Base-by-base conservation (phyloP, 2,797 vertebrate genomes). In the Eleutherodactylus coqui region DNA sequence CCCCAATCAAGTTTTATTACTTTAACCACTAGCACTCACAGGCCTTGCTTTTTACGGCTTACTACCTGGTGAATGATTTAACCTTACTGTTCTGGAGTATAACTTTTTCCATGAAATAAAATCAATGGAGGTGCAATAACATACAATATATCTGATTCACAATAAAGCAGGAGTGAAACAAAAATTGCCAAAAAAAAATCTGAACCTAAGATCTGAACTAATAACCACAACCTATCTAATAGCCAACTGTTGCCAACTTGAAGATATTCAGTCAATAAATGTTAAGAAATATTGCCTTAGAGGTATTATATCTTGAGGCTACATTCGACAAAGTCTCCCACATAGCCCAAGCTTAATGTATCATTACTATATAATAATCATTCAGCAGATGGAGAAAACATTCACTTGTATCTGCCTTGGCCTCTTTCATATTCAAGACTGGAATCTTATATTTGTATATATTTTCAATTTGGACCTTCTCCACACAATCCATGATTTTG, bases 21-120 rank as follows among this genome's bases (percentile, higher is more conserved):
- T 75, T 85, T 92, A 91, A 91, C 88, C 47, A 88, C 34, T 85
- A 43, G 70, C 87, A 64, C 79, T 90, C 87, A 91, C 89, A 89
- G 21, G 81, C 86, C 89, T 91, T 92, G 92, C 91, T 92, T 93
- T 86, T 90, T 73, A 69, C 90, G 89, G 89, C 92, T 94, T 91
- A 90, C 91, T 91, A 90, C 86, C 82, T 90, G 87, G 67, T 94
- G 90, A 79, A 83, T 83, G 81, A 90, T 88, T 89, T 91, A 91
- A 86, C 85, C 81, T 91, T 91, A 88, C 62, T 88, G 64, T 93
- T 93, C 89, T 93, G 89, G 91, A 93, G 90, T 91, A 89, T 93
- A 91, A 92, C 87, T 91, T 79, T 82, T 19, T 38, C n/a, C 49
- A 29, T 41, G 32, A 82, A 72, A 58, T 41, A 53, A 55, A 55